These are phyloP conservation scores for Stenopsyche tienmushanensis DNA, from an alignment of 1,140 invertebrate species.

Conservation along the genomic window DNA sequence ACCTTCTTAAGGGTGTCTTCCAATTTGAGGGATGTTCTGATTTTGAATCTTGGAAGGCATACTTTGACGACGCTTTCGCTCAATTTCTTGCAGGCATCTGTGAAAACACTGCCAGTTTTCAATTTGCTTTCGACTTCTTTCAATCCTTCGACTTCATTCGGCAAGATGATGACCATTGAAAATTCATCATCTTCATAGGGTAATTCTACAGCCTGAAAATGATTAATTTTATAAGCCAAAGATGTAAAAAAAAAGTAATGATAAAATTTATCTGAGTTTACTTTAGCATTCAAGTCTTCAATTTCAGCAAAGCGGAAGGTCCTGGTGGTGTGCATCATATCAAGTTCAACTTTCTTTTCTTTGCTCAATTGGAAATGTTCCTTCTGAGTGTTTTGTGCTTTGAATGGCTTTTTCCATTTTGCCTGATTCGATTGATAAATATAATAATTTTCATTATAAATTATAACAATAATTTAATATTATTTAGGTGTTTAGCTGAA, in stretches of 20 bases:
- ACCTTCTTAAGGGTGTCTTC: slow-evolving; percentile 55
- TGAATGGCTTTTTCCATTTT: slow-evolving; percentile 26
- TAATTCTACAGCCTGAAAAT: slow-evolving; percentile 58
- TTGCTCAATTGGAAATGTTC: slow-evolving; percentile 26
- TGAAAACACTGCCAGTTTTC: slow-evolving; percentile 42
- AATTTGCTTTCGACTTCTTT: slow-evolving; percentile 51
- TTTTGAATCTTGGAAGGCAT: slow-evolving; percentile 62
- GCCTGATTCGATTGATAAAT: no score
- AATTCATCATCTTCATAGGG: slow-evolving; percentile 61
- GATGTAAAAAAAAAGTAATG: no score
- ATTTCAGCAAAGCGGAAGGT: slow-evolving; percentile 33
- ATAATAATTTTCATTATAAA: no score
- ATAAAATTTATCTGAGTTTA: no score
- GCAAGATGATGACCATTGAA: slow-evolving; percentile 64
- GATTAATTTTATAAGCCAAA: no score
- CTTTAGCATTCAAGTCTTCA: slow-evolving; percentile 34
- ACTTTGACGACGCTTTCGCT: slow-evolving; percentile 52
- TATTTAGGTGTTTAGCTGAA: no score
- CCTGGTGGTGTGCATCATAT: slow-evolving; percentile 33
- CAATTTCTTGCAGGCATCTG: slow-evolving; percentile 42
- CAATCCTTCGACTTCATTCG: slow-evolving; percentile 60
- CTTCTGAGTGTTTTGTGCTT: slow-evolving; percentile 15
- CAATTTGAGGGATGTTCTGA: slow-evolving; percentile 58
- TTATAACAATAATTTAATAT: no score
- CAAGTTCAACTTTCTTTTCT: slow-evolving; percentile 29